A percentile compares a stretch with the other conserved stretches of the same genome.
These are phyloP conservation scores for Gryllus longicercus DNA, from an alignment of 2,888 invertebrate genomes.

Conservation along the genomic window DNA sequence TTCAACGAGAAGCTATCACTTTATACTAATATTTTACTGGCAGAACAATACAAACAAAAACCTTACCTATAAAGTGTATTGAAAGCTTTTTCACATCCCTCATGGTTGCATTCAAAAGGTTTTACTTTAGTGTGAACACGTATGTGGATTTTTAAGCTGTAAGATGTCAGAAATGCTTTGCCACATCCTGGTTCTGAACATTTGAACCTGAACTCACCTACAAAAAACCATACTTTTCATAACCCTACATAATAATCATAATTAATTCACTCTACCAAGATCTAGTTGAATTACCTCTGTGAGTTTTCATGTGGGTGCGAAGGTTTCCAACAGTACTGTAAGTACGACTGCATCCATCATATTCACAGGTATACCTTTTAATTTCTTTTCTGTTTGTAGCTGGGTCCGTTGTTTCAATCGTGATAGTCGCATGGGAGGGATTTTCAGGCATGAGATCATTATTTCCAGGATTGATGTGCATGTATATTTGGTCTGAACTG, in stretches of 20 bases:
- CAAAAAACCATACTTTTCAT: conserved; percentile 41
- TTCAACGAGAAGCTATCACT: background rate
- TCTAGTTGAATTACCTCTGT: conserved; percentile 67
- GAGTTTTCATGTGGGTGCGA: conserved; percentile 92
- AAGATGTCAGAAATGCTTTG: conserved; percentile 91
- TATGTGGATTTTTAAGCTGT: conserved; percentile 91
- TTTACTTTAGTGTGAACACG: conserved; percentile 89
- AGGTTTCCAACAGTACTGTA: conserved; percentile 93
- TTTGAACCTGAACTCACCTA: conserved; percentile 92
- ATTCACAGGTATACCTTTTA: conserved; percentile 81
- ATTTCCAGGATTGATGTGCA: conserved; percentile 66
- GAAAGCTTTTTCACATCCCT: conserved; percentile 86
- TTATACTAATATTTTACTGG: too few species aligned
- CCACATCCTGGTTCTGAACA: conserved; percentile 84
- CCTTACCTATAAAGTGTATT: conserved; percentile 84
- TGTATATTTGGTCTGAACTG: conserved; percentile 65
- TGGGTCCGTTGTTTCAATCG: conserved; percentile 62
- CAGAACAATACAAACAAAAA: background rate
- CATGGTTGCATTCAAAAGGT: conserved; percentile 81
- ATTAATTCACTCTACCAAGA: background rate
- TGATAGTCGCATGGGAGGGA: conserved; percentile 65
- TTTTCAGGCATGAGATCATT: conserved; percentile 61
- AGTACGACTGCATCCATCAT: conserved; percentile 79
- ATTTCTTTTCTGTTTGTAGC: conserved; percentile 57
- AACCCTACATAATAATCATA: background rate